phyloP scores from a whole-genome alignment of 2,888 invertebrate genomes.

The Monopis laevigella region DNA sequence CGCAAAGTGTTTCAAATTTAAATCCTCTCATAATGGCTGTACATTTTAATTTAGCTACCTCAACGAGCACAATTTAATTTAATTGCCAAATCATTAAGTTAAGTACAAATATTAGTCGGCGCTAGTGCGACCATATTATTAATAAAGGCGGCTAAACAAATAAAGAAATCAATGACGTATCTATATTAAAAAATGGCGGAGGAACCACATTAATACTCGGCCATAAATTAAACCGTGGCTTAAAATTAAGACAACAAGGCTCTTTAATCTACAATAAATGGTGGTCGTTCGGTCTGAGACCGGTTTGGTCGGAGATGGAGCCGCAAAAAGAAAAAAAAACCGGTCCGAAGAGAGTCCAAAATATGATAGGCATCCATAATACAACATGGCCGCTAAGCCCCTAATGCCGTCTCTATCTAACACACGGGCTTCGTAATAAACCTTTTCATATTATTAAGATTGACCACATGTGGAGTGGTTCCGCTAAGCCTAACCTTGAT shows the following conservation, averaged over 20 bases:
- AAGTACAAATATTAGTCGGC: slow-evolving; percentile 61
- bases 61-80: slow-evolving; percentile 63
- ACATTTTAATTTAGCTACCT: slow-evolving; percentile 62
- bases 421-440: slow-evolving; percentile 31
- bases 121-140: slow-evolving; percentile 52
- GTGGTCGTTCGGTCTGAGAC: slow-evolving; percentile 58
- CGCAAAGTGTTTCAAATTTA: slow-evolving; percentile 39
- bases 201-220: slow-evolving; percentile 55
- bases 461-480: slow-evolving; percentile 68
- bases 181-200: slow-evolving; percentile 53
- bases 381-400: slow-evolving; percentile 67
- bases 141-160: slow-evolving; percentile 43
- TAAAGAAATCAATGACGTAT: slow-evolving; percentile 59
- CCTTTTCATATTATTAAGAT: slow-evolving; percentile 60
- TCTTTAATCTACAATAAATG: slow-evolving; percentile 69
- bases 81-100: slow-evolving; percentile 67
- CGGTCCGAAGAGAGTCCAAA: slow-evolving; percentile 64
- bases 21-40: slow-evolving; percentile 46
- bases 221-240: slow-evolving; percentile 64
- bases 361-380: slow-evolving; percentile 69
- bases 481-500: slow-evolving; percentile 68
- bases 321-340: slow-evolving; percentile 61
- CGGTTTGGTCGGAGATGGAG: slow-evolving; percentile 56
- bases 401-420: slow-evolving; percentile 44
- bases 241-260: slow-evolving; percentile 69